These are phyloP conservation scores for Acrossocheilus fasciatus DNA, from an alignment of 2,797 vertebrate genomes.

Conservation along the genomic window DNA sequence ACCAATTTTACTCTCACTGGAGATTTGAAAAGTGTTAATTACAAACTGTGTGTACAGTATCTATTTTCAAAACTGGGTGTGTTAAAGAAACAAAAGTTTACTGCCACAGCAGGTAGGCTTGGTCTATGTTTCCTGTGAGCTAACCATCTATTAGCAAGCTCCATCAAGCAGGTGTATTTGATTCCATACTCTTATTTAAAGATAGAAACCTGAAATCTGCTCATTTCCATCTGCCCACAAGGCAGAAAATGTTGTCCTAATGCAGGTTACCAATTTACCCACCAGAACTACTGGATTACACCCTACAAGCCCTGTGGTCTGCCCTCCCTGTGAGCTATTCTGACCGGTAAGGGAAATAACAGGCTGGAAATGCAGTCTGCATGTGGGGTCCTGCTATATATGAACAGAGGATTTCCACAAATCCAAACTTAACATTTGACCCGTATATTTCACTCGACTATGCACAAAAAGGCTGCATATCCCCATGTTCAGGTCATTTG, in stretches of 20 bases:
- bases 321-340: slow-evolving; percentile 41
- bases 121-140: neutral
- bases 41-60: neutral
- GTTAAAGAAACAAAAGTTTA: slow-evolving; percentile 8
- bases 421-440: slow-evolving; percentile 37
- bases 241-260: slow-evolving; percentile 65
- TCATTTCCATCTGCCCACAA: slow-evolving; percentile 61
- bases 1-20: neutral
- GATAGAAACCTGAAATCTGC: slow-evolving; percentile 64
- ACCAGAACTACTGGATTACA: slow-evolving; percentile 40
- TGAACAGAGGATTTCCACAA: slow-evolving; percentile 47
- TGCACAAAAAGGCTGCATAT: slow-evolving; percentile 36
- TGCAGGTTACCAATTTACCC: slow-evolving; percentile 57
- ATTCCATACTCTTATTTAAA: slow-evolving; percentile 50
- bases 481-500: slow-evolving; percentile 6
- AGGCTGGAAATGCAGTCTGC: slow-evolving; percentile 50
- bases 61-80: slow-evolving; percentile 16
- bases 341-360: slow-evolving; percentile 28
- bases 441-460: slow-evolving; percentile 59
- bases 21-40: neutral
- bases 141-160: slow-evolving; percentile 38
- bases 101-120: neutral
- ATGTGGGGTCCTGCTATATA: slow-evolving; percentile 52
- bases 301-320: slow-evolving; percentile 29
- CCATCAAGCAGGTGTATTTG: slow-evolving; percentile 59